A percentile compares a stretch with the other conserved stretches of the same genome.
phyloP scores from a whole-genome alignment of 2,113 vertebrate genomes.

The Gnathonemus echidnorhynchus region DNA sequence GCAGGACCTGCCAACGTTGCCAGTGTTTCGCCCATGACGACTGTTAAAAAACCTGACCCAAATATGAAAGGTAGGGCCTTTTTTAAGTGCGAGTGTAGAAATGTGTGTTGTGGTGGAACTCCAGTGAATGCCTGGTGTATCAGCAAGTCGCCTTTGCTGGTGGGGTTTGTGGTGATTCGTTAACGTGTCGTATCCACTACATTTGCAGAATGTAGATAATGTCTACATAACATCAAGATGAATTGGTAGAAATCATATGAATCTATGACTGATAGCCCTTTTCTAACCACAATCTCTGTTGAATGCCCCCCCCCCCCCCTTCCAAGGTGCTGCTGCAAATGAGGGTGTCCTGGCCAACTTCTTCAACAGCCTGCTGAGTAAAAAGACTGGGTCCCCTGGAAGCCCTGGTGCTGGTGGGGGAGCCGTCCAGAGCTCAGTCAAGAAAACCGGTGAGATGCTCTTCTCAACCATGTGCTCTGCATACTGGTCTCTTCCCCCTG shows the following conservation, averaged over 20 bases:
- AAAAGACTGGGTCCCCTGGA: conserved; percentile 72
- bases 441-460: conserved; percentile 83
- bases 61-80: conserved; percentile 84
- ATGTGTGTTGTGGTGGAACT: background rate
- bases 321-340: conserved; percentile 79
- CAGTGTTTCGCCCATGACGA: conserved; percentile 83
- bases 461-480: background rate
- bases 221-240: background rate
- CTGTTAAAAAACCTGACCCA: conserved; percentile 95
- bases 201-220: background rate
- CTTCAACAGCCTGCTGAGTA: conserved; percentile 78
- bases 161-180: background rate
- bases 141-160: background rate
- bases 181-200: background rate
- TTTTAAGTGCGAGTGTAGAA: background rate
- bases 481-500: background rate
- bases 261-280: background rate
- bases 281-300: background rate
- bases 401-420: conserved; percentile 77
- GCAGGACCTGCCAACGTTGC: conserved; percentile 72
- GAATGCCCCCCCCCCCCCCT: background rate
- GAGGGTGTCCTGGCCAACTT: conserved; percentile 80
- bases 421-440: conserved; percentile 78
- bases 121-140: background rate
- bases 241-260: background rate